Base-by-base conservation (phyloP, 2,113 vertebrate species). In the Oncorhynchus mykiss region DNA sequence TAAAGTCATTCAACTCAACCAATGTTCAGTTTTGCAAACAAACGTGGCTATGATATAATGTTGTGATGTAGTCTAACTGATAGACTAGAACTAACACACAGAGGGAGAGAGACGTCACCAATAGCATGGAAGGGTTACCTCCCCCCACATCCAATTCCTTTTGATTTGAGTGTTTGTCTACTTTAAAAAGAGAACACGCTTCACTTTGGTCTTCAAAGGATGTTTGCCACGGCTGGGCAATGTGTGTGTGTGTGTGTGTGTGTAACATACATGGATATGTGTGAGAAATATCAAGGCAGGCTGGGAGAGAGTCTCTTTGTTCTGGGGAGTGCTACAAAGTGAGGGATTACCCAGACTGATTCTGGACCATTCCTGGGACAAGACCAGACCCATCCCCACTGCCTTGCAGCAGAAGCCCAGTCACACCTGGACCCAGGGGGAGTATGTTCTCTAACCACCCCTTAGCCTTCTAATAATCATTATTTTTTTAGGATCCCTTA, bases 191-290 rank as follows among this genome's bases (percentile, higher is more conserved):
- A 88, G 59, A n/a, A 11, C 59, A 22, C 12, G 49, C 59, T 60
- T 31, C 85, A 90, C 85, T 88, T 91, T 86, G 89, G 86, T 90
- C 90, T 91, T 91, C 88, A 91, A 91, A 90, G 82, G 75, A 81
- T 89, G 84, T 89, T 87, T 88, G 82, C 85, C 86, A 83, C 87
- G 86, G 79, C 82, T 82, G 77, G 68, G 68, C 20, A 57, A 13
- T 48, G 79, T 60, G 73, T 68, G 31, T 49, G 62, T 34, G 54
- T 75, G 25, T 25, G 25, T 25, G 25, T 27, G 27, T 34, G 54
- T 75, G 73, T 20, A 24, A 54, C 67, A 24, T 71, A 31, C 13
- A 62, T 51, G 62, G n/a, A 29, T 70, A 22, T 71, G 70, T 78
- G 68, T 62, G 60, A 60, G 73, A 49, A 69, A 22, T 22, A 27